A percentile compares a stretch with the other conserved stretches of the same genome.
These are phyloP conservation scores for Kryptopterus vitreolus DNA, from an alignment of 2,797 vertebrate species.

Conservation along the genomic window DNA sequence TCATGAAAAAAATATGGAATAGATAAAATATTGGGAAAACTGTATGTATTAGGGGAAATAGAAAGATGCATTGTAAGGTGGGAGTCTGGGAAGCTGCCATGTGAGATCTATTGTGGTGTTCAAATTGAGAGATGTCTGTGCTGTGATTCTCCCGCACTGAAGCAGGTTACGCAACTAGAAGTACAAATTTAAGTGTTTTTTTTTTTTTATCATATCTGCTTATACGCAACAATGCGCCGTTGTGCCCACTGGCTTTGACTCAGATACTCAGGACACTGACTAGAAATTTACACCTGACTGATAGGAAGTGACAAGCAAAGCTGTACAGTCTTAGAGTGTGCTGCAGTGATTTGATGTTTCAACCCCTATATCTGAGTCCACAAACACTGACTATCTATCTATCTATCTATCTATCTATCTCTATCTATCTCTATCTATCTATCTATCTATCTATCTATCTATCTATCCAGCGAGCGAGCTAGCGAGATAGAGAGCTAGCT, in stretches of 20 bases:
- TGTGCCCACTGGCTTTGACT: not conserved
- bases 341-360: conserved; percentile 12
- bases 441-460: too few species aligned
- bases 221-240: not conserved
- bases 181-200: too few species aligned
- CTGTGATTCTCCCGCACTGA: not conserved
- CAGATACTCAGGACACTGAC: not conserved
- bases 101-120: not conserved
- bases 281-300: conserved; percentile 29
- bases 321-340: conserved; percentile 3
- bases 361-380: not conserved
- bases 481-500: too few species aligned
- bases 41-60: not conserved
- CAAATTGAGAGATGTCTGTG: not conserved
- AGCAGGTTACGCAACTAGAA: not conserved
- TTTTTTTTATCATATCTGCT: not conserved
- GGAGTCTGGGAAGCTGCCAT: not conserved
- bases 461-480: too few species aligned
- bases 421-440: too few species aligned
- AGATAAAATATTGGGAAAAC: not conserved
- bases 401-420: too few species aligned
- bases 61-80: not conserved
- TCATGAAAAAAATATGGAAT: too few species aligned
- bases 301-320: conserved; percentile 33
- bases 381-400: not conserved